phyloP scores from a whole-genome alignment of 64 coral and sea anemone genomes.

The Montipora cactus region DNA sequence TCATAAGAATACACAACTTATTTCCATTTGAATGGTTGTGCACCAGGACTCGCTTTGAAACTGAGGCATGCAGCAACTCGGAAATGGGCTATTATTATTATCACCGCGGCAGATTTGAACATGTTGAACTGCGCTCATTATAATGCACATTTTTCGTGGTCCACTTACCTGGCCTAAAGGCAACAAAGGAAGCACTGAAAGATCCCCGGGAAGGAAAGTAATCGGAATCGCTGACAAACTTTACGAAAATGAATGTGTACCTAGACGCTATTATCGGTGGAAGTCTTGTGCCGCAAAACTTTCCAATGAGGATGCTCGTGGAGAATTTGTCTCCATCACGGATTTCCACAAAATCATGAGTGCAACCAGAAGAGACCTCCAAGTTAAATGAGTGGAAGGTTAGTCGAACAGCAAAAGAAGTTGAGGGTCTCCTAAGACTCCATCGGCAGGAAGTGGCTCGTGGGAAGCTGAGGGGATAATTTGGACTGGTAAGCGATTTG shows the following conservation, averaged over 20 bases:
- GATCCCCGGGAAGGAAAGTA: not conserved
- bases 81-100: too few relatives aligned
- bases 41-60: too few relatives aligned
- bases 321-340: not conserved
- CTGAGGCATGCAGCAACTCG: too few relatives aligned
- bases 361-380: not conserved
- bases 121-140: too few relatives aligned
- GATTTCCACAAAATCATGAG: conserved; percentile 32
- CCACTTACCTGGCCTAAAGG: not conserved
- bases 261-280: conserved; percentile 55
- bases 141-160: too few relatives aligned
- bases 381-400: conserved; percentile 6
- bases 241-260: conserved; percentile 35
- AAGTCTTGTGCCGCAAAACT: not conserved
- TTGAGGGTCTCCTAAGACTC: not conserved
- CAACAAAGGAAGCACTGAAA: conserved; percentile 23
- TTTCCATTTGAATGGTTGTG: too few relatives aligned
- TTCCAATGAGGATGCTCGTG: conserved; percentile 17
- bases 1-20: too few relatives aligned
- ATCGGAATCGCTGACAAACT: conserved; percentile 27
- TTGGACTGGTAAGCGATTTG: conserved; percentile 1
- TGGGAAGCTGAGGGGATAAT: conserved; percentile 23
- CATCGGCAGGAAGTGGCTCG: not conserved
- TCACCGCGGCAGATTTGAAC: too few relatives aligned
- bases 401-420: not conserved